Conservation (phyloP, 2,797 vertebrate species). For the Sebastes aleutianus region DNA sequence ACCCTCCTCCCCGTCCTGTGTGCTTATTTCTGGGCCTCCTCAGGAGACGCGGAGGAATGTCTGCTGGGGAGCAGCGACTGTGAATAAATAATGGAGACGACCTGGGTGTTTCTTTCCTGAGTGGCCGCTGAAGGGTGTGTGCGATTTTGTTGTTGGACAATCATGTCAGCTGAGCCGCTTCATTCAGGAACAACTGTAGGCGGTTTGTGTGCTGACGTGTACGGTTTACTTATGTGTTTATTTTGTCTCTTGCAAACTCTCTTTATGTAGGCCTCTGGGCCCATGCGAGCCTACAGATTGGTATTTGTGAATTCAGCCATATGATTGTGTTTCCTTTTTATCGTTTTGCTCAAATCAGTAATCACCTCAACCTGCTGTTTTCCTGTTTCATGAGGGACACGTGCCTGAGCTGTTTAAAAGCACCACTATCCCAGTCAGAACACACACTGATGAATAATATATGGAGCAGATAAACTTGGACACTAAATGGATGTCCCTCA, state of each 20-base stretch:
- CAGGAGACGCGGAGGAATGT: conserved; percentile 67
- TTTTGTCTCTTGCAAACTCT: background rate
- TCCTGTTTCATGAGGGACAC: conserved; percentile 33
- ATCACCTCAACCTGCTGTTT: conserved; percentile 37
- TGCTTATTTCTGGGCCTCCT: conserved; percentile 73
- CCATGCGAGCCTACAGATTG: background rate
- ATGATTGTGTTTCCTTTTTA: conserved; percentile 25
- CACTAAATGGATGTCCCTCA: conserved; percentile 71
- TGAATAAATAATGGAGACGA: conserved; percentile 81
- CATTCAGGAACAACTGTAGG: conserved; percentile 36
- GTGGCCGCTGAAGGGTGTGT: conserved; percentile 67
- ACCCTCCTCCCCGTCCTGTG: conserved; percentile 72
- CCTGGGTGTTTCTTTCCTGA: conserved; percentile 82
- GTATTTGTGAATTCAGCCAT: conserved; percentile 4
- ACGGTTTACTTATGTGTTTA: conserved; percentile 23
- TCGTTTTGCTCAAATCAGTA: conserved; percentile 20
- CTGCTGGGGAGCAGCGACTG: conserved; percentile 60
- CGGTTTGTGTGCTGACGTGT: conserved; percentile 2
- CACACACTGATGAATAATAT: conserved; percentile 75
- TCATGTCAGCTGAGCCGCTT: conserved; percentile 40
- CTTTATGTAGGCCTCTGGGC: background rate
- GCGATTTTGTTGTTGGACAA: conserved; percentile 46
- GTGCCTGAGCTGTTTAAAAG: conserved; percentile 54
- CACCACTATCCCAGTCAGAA: conserved; percentile 50
- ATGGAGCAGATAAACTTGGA: conserved; percentile 70